Evolutionary conservation across 2,113 vertebrate genomes (phyloP), one percentile per base, ranked within the genome.

Genomic region (Ornithorhynchus anatinus): DNA sequence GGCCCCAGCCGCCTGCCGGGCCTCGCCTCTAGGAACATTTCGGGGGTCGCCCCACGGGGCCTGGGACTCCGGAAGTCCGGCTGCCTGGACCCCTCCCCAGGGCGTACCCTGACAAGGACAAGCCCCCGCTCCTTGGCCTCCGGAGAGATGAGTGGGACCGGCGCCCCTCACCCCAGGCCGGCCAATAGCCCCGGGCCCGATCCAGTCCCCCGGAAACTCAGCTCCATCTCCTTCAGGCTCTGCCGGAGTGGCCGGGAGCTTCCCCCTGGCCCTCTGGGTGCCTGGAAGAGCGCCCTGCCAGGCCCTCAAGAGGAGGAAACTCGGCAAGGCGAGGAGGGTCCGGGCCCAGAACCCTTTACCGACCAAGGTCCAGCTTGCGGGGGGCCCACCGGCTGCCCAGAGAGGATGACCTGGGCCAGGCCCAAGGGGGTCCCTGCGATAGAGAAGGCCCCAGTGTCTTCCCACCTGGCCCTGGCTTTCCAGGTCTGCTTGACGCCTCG

Each of bases 201-300:
- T 50, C 51, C 19, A 3, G 65, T 42, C 10, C 23, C 52, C 15
- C 62, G 27, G 39, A 74, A 67, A 23, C n/a, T 66, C 31, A 67
- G 62, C 27, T 44, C 71, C 8, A 27, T 74, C 27, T 67, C 62
- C 22, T 44, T 74, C 27, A 74, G 54, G 3, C 47, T 74, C 20
- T 47, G 51, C 17, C 38, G 14, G 23, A 81, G 70, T 7, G 81
- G 81, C 68, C 82, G 61, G 77, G 35, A 65, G 62, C 36, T 70
- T 86, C 43, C 17, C 42, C 20, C 70, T 19, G 33, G 44, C 13
- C 25, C 37, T n/a, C 36, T 56, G 10, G 27, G 19, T n/a, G 38
- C 65, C 27, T 33, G 38, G 45, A 59, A 8, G 35, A 62, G 51
- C 25, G 58, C 68, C 15, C 29, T 43, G 36, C 65, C 36, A 42